Evolutionary conservation across 2,797 vertebrate species (phyloP).

Genomic region (Masticophis lateralis): DNA sequence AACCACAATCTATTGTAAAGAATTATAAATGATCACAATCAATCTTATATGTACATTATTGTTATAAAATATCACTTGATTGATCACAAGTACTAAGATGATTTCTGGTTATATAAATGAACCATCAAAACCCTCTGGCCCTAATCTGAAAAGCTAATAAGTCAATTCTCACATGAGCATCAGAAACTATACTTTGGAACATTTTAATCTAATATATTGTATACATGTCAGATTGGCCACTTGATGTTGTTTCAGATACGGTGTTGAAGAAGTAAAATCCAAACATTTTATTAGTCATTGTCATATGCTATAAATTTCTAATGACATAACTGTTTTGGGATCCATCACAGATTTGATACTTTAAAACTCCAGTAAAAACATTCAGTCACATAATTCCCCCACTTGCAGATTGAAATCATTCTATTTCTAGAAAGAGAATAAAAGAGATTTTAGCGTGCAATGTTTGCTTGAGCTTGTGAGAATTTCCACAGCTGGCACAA

Average conservation of each 20-base stretch:
- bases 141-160: not conserved
- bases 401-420: not conserved
- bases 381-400: not conserved
- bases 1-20: not conserved
- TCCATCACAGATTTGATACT: not conserved
- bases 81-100: not conserved
- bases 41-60: not conserved
- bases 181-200: not conserved
- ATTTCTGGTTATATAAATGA: not conserved
- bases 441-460: not conserved
- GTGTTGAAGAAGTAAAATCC: not conserved
- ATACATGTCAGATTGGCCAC: not conserved
- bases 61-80: not conserved
- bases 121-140: not conserved
- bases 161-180: not conserved
- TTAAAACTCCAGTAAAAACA: not conserved
- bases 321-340: not conserved
- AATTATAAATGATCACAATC: not conserved
- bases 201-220: not conserved
- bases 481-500: constrained; percentile 11
- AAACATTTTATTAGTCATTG: not conserved
- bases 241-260: not conserved
- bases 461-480: not conserved
- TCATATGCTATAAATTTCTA: not conserved
- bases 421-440: not conserved